Conservation (phyloP, 2,113 vertebrate genomes). For the Brachirus orientalis region DNA sequence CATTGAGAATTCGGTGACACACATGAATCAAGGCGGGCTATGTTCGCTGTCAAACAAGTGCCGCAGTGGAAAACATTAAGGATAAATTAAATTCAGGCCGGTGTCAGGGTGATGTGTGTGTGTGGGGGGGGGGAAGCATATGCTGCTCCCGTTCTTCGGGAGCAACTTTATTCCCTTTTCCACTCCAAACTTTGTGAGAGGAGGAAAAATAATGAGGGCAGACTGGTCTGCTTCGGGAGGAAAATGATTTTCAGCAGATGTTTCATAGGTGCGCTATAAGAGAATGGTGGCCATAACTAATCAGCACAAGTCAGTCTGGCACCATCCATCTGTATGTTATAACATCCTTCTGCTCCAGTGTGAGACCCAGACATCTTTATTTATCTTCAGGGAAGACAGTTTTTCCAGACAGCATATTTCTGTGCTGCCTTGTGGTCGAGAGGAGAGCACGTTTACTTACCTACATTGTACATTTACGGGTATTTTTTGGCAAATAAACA, state of each 20-base stretch:
- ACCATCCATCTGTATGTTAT: slow-evolving; percentile 1
- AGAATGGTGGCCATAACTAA: slow-evolving; percentile 19
- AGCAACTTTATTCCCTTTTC: slow-evolving; percentile 28
- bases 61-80: slow-evolving; percentile 57
- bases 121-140: too few relatives aligned
- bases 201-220: slow-evolving; percentile 1
- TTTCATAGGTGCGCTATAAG: slow-evolving; percentile 7
- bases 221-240: background rate
- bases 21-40: slow-evolving; percentile 67
- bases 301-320: slow-evolving; percentile 9
- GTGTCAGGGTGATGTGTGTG: too few relatives aligned
- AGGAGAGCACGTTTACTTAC: background rate
- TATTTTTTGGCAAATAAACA: background rate
- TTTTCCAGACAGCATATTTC: background rate
- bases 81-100: slow-evolving; percentile 54
- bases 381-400: background rate
- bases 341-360: background rate
- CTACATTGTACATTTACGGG: background rate
- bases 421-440: background rate
- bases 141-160: slow-evolving; percentile 14
- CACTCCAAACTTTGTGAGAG: slow-evolving; percentile 6
- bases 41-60: slow-evolving; percentile 64
- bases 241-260: slow-evolving; percentile 22
- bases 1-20: slow-evolving; percentile 59
- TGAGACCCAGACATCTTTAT: background rate